Evolutionary conservation across 2,797 vertebrate genomes (phyloP).

Genomic region (Lagothrix lagotricha): DNA sequence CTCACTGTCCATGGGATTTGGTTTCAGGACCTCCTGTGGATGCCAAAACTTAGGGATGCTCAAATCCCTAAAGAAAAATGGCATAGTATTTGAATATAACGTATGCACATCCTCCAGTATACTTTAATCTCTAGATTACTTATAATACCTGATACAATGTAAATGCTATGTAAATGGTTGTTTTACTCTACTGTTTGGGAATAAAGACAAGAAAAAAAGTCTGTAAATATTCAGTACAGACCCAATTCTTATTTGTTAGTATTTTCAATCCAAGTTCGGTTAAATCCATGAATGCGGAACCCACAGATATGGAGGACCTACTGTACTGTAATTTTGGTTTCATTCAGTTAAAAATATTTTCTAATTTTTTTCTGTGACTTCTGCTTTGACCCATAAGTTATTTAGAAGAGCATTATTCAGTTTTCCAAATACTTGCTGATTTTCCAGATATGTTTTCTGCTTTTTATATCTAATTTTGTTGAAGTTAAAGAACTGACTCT

Average conservation of each 20-base stretch:
- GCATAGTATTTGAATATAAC: neutral
- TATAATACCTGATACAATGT: neutral
- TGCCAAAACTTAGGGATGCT: neutral
- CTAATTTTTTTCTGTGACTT: neutral
- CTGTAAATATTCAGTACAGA: neutral
- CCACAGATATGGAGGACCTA: neutral
- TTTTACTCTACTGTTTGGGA: neutral
- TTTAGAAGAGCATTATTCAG: neutral
- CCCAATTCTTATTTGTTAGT: neutral
- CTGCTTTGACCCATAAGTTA: neutral
- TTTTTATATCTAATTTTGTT: neutral
- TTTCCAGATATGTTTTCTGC: neutral
- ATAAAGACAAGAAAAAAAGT: neutral
- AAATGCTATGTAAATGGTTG: neutral
- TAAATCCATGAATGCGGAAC: neutral
- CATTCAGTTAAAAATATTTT: neutral
- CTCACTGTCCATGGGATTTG: neutral
- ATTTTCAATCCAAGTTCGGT: neutral
- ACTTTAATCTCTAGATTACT: neutral
- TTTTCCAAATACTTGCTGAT: neutral
- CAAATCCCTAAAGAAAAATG: neutral
- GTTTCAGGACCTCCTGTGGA: neutral
- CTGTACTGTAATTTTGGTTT: neutral
- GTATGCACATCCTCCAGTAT: neutral
- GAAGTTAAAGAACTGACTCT: neutral